phyloP scores from a whole-genome alignment of 2,113 vertebrate genomes.

The Tinamus guttatus region DNA sequence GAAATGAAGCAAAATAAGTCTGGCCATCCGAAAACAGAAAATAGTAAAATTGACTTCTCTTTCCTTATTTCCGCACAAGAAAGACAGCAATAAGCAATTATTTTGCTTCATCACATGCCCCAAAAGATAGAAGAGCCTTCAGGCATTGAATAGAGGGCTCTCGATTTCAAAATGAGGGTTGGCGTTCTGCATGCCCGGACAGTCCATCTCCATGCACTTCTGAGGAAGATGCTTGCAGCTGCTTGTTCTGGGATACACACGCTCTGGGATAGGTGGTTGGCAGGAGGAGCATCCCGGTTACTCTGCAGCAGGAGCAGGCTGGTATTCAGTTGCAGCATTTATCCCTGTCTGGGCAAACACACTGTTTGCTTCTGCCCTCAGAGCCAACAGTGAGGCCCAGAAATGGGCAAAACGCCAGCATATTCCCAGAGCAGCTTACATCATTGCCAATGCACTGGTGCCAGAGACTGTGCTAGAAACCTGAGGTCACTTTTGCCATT shows the following conservation, averaged over 20 bases:
- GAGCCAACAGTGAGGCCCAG: not conserved
- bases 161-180: not conserved
- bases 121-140: not conserved
- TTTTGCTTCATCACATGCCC: not conserved
- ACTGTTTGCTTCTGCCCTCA: slow-evolving; percentile 37
- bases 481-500: slow-evolving; percentile 30
- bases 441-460: slow-evolving; percentile 12
- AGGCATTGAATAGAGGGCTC: not conserved
- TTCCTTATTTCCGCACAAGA: not conserved
- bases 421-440: slow-evolving; percentile 25
- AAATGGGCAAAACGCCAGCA: not conserved
- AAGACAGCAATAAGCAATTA: not conserved
- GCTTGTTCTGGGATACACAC: fast-evolving
- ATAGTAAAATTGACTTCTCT: not conserved
- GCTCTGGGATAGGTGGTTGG: fast-evolving
- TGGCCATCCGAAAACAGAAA: not conserved
- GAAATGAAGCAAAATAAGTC: not conserved
- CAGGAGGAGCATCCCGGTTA: not conserved
- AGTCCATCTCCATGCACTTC: not conserved
- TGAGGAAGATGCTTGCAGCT: not conserved
- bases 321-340: not conserved
- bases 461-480: slow-evolving; percentile 51
- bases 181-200: fast-evolving
- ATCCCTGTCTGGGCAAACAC: not conserved
- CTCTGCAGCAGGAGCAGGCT: not conserved